Base-by-base conservation (phyloP, 1,140 invertebrate species). In the Sitophilus oryzae region DNA sequence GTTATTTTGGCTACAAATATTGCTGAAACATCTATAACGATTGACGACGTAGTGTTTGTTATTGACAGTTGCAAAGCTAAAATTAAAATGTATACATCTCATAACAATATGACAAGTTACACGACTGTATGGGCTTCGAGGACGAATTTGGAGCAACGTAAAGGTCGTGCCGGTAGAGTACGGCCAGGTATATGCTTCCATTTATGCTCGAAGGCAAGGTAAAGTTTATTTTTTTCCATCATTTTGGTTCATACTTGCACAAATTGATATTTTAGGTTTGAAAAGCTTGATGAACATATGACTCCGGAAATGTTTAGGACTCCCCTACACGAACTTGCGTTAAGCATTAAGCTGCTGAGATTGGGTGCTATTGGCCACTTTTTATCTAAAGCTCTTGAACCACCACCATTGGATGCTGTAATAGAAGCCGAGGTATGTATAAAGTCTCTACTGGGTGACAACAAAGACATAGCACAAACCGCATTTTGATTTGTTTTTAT, bases 241-340 rank as follows among this genome's bases (percentile, higher is more conserved):
- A 30, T 11, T 11, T 30, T 30, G 25, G 25, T 5, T 6, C 11
- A 30, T 30, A 6, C 5, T 5, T 30, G 25, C 25, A 30, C 25
- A 6, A 30, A 30, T 6, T 30, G n/a, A n/a, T n/a, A n/a, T 30
- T 30, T 30, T 30, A 30, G 89, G 15, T 91, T 73, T 65, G 74
- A 82, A 0, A 83, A 79, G 47, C 74, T 96, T 41, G 93, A 96
- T 8, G 88, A 96, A 62, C 89, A 95, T 63, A 85, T 91, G 67
- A 94, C 90, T 0, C 92, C 93, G 0, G 94, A 97, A 77, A 97
- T 97, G 80, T 95, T 96, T 73, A 78, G 94, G 44, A 96, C 93
- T 2, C 94, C 94, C 0, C 75, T 97, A 2, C 93, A 97, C 67
- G 93, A 97, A 68, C 73, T 93, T 35, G 86, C 88, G 0, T 75